Conservation (phyloP, 1,140 invertebrate species). For the Coboldia fuscipes region DNA sequence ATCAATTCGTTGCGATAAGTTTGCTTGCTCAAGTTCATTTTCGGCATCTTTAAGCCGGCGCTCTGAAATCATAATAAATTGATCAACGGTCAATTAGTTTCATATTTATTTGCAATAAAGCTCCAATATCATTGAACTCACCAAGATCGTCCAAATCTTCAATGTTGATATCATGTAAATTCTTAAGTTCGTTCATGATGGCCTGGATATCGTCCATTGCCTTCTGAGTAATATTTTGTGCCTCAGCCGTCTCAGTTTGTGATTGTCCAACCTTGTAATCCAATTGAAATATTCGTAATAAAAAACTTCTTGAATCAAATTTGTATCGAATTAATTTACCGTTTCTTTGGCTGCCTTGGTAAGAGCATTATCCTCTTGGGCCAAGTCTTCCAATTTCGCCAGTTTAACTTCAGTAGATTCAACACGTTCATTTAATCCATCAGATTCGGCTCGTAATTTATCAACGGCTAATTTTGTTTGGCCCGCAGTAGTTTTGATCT, state of each 20-base stretch:
- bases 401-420: slow-evolving; percentile 46
- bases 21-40: slow-evolving; percentile 41
- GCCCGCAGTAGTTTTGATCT: slow-evolving; percentile 52
- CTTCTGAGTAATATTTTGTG: slow-evolving; percentile 57
- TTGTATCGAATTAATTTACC: slow-evolving; percentile 14
- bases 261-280: slow-evolving; percentile 60
- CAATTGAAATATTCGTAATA: slow-evolving; percentile 11
- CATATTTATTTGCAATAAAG: background rate
- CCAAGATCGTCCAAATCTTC: slow-evolving; percentile 39
- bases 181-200: slow-evolving; percentile 60
- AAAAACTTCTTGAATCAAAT: background rate
- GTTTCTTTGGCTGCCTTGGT: slow-evolving; percentile 49
- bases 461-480: slow-evolving; percentile 51
- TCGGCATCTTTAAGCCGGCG: slow-evolving; percentile 49
- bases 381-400: slow-evolving; percentile 45
- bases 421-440: slow-evolving; percentile 43
- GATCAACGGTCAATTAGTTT: background rate
- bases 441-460: slow-evolving; percentile 53
- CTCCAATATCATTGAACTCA: slow-evolving; percentile 4
- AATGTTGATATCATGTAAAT: slow-evolving; percentile 51
- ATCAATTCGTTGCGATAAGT: slow-evolving; percentile 55
- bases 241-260: slow-evolving; percentile 55
- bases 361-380: slow-evolving; percentile 44
- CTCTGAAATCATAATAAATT: slow-evolving; percentile 25
- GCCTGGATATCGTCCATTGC: slow-evolving; percentile 54